Base-by-base conservation (phyloP, 2,113 vertebrate species). In the Nothocercus nigrocapillus region DNA sequence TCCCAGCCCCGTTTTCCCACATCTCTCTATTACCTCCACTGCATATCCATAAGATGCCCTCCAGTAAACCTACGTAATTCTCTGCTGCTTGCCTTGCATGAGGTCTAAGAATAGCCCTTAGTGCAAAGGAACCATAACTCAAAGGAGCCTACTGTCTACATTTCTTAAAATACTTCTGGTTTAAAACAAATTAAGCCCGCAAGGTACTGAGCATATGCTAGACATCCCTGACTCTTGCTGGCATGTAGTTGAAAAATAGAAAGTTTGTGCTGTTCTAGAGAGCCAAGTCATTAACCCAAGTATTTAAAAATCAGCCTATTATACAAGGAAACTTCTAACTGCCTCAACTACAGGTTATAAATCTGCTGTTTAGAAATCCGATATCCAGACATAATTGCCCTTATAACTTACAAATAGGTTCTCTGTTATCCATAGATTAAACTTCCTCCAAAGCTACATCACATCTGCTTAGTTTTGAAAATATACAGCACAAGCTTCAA, bases 341-440 rank as follows among this genome's bases (percentile, higher is more conserved):
- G 94, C 94, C 75, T 89, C 86, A 89, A 83, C 88, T 77, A 75
- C 90, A 91, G 80, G 92, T 96, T 96, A 94, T 95, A 97, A 97
- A 97, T 96, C 95, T 95, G 82, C 67, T 96, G 93, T 92, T 97
- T 95, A 95, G 96, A 95, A 97, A 97, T 95, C 76, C 85, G 96
- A 96, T 89, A 96, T 90, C 94, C 91, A 89, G 85, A 95, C 94
- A 96, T 96, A 97, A 97, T 59, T 92, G 90, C 93, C 97, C 96
- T 96, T 94, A 88, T 49, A 97, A 97, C 85, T 87, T 93, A 96
- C 93, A 96, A 93, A 96, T 93, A 92, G 96, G 95, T 92, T 96
- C 95, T 96, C 95, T 95, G 91, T 97, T 97, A 98, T 97, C 95
- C 94, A 36, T 53, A 96, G 97, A 97, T 98, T 97, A 98, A 94